phyloP scores from a whole-genome alignment of 2,797 vertebrate genomes.

The Delichon dasypus region DNA sequence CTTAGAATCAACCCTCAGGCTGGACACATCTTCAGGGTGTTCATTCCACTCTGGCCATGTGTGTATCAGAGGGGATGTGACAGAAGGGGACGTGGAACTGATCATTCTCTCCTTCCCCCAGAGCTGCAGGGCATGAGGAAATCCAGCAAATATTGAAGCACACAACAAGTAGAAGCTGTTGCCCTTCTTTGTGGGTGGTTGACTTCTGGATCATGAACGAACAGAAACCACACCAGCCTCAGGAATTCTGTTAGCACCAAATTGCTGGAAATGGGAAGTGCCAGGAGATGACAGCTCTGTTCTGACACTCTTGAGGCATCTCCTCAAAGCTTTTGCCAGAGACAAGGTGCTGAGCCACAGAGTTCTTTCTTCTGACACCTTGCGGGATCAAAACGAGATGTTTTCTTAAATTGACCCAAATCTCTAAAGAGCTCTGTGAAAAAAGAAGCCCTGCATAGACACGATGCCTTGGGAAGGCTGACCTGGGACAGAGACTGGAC shows the following conservation, averaged over 20 bases:
- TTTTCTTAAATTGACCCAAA: neutral
- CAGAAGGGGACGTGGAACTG: neutral
- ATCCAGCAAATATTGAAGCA: neutral
- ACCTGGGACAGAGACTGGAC: no score
- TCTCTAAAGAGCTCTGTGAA: accelerated
- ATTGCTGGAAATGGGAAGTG: neutral
- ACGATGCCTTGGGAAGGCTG: no score
- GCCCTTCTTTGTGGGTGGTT: neutral
- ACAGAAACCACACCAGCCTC: neutral
- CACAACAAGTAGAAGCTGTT: neutral
- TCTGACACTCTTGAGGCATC: neutral
- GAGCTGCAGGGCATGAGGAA: neutral
- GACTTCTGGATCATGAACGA: neutral
- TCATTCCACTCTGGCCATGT: no score
- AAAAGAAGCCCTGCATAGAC: neutral
- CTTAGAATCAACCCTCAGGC: no score
- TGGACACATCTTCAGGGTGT: no score
- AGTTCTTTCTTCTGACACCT: neutral
- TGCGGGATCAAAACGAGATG: neutral
- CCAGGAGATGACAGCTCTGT: neutral
- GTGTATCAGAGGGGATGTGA: neutral
- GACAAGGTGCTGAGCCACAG: neutral
- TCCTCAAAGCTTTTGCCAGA: neutral
- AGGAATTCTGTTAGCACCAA: neutral
- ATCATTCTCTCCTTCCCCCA: neutral